Evolutionary conservation across 2,113 vertebrate genomes (phyloP).

Genomic region (Ictidomys tridecemlineatus): DNA sequence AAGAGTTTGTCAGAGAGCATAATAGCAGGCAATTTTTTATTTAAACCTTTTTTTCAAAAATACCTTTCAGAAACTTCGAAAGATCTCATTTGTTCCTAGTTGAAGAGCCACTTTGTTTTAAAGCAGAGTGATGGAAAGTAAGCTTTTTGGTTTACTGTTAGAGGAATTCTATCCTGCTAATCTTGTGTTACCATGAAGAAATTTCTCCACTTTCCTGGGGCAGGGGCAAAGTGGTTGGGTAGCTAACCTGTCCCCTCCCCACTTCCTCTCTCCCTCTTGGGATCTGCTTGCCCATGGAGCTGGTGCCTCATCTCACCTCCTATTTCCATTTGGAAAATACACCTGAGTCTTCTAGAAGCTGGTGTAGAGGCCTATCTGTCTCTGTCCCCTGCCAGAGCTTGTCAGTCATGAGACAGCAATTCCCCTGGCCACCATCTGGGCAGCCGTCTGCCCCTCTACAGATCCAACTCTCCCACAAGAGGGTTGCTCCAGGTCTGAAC

Average conservation of each 20-base stretch:
- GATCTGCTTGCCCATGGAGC: not conserved
- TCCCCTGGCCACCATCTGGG: not conserved
- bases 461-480: not conserved
- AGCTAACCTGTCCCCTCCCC: fast-evolving
- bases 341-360: not conserved
- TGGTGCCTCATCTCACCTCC: not conserved
- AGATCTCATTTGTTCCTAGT: not conserved
- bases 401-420: not conserved
- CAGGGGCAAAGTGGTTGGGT: not conserved
- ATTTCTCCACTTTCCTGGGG: not conserved
- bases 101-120: not conserved
- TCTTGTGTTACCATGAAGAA: not conserved
- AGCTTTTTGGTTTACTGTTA: not conserved
- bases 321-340: not conserved
- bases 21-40: not conserved
- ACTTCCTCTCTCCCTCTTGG: not conserved
- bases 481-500: not conserved
- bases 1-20: constrained; percentile 3
- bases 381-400: not conserved
- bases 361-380: not conserved
- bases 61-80: not conserved
- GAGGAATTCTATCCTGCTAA: not conserved
- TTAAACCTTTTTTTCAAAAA: not conserved
- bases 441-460: not conserved
- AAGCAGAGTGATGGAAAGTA: not conserved